Evolutionary conservation across 1,140 invertebrate species (phyloP), one percentile per base, ranked within the genome.

Genomic region (Conus betulinus): DNA sequence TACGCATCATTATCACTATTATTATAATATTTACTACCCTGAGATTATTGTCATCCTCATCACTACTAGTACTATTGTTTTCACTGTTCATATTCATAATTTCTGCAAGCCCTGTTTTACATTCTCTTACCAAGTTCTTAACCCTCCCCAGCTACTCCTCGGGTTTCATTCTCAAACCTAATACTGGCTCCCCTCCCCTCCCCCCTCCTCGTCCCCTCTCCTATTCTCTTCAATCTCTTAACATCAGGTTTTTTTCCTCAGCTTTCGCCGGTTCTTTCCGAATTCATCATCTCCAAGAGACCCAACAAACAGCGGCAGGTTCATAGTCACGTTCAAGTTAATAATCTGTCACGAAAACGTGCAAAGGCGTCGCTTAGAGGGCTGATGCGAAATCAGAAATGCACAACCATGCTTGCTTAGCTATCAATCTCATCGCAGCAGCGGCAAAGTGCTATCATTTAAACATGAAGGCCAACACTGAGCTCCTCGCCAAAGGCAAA

Each of bases 341-440:
- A 84, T 84, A 76, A 57, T 84, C 85, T 82, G 88, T 88, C 23
- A 88, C 84, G 86, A 63, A 83, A 71, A 87, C 84, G 78, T n/a
- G 51, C 39, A 23, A 87, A 87, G 87, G 88, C 88, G 53, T 52
- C 63, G 74, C 52, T 52, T 39, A 67, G 17, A 11, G 27, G 57
- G 55, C 25, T 55, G 57, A 74, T 57, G 13, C 8, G 17, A 57
- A 53, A 25, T 25, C 23, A 53, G 25, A 23, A 76, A 83, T 82
- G 81, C 79, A 88, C 51, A 60, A 23, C 79, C 81, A 88, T 63
- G 76, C 76, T n/a, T 60, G 5, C 55, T 53, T 25, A 97, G 53
- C 98, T 98, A 60, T 60, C 8, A 98, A 98, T 63, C 96, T 99
- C 11, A 98, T 98, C 89, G 99, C n/a, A n/a, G 99, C 85, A 98